phyloP scores from a whole-genome alignment of 2,888 invertebrate species.

The Periphyllus acericola region DNA sequence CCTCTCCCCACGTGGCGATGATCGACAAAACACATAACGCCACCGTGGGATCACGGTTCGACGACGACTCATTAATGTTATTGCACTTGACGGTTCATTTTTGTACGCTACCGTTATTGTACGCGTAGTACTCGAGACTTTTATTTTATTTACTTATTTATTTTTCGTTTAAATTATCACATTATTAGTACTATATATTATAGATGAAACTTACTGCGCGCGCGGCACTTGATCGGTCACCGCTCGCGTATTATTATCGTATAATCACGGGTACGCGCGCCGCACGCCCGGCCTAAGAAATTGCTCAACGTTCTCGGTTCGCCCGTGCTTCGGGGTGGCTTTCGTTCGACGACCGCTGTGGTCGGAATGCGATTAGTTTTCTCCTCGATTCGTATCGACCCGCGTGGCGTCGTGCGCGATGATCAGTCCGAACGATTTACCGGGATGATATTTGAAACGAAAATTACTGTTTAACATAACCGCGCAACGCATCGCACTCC shows the following conservation, averaged over 20 bases:
- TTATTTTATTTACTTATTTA: no score
- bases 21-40: conserved; percentile 19
- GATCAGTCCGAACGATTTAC: not conserved
- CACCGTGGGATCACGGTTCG: no score
- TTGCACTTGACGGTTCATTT: not conserved
- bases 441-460: not conserved
- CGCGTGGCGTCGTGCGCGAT: not conserved
- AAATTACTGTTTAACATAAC: conserved; percentile 5
- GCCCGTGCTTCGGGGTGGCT: not conserved
- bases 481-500: not conserved
- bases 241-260: no score
- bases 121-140: not conserved
- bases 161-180: not conserved
- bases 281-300: conserved; percentile 2
- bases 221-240: no score
- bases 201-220: not conserved
- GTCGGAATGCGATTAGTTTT: not conserved
- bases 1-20: no score
- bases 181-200: no score
- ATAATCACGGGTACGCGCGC: not conserved
- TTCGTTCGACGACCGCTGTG: not conserved
- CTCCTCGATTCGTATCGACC: not conserved
- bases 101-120: not conserved
- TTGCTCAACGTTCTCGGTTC: conserved; percentile 41
- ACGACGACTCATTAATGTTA: no score